Evolutionary conservation across 2,113 vertebrate species (phyloP).

Genomic region (Phycodurus eques): DNA sequence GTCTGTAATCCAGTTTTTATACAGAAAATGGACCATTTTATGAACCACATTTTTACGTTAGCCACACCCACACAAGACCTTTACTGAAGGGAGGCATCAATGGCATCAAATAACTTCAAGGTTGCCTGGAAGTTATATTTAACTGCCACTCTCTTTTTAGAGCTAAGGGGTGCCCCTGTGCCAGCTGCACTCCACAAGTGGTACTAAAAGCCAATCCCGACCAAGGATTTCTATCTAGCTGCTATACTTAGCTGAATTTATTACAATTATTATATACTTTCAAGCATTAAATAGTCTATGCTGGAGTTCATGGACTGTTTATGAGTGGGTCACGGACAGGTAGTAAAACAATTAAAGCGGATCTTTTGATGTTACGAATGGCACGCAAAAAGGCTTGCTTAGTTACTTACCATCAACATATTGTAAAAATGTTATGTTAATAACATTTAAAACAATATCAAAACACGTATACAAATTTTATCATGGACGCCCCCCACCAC

Average conservation of each 20-base stretch:
- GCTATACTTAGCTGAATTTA: neutral
- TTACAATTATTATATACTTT: neutral
- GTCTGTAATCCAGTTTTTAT: neutral
- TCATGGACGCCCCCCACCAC: neutral
- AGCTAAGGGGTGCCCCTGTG: conserved; percentile 15
- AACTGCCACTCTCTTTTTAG: conserved; percentile 72
- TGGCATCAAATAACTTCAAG: conserved; percentile 12
- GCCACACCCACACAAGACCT: neutral
- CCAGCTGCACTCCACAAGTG: conserved; percentile 59
- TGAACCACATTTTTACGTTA: neutral
- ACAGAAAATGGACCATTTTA: neutral
- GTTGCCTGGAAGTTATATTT: conserved; percentile 59
- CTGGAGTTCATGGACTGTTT: neutral
- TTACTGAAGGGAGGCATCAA: neutral
- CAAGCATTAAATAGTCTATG: neutral
- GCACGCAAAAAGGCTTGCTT: neutral
- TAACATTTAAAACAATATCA: no score
- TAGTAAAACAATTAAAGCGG: neutral
- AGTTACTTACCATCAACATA: neutral
- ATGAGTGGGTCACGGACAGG: neutral
- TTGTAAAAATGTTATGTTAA: neutral
- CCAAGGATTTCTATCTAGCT: neutral
- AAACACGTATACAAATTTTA: neutral
- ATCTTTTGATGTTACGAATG: neutral
- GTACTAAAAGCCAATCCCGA: conserved; percentile 6